A percentile compares a stretch with the other conserved stretches of the same genome.
These are phyloP conservation scores for Phylloscopus trochilus DNA, from an alignment of 2,113 vertebrate genomes.

Conservation along the genomic window DNA sequence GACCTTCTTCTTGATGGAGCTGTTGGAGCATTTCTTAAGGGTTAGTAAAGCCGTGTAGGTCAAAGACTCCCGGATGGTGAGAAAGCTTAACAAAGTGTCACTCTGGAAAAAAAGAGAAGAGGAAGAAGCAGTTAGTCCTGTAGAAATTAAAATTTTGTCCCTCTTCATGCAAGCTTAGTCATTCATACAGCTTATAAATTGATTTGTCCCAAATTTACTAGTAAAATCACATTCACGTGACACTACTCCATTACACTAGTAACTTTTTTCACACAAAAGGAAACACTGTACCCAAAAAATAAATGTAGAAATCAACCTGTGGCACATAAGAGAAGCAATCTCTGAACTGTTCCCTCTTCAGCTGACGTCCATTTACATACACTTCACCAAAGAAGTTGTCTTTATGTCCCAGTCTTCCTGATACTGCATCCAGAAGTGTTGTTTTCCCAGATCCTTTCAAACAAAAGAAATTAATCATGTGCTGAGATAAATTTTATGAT, in stretches of 20 bases:
- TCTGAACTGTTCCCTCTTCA: slow-evolving; percentile 85
- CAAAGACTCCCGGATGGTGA: slow-evolving; percentile 90
- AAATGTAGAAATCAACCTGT: slow-evolving; percentile 77
- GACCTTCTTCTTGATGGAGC: slow-evolving; percentile 84
- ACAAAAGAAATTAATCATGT: background rate
- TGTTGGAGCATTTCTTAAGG: slow-evolving; percentile 67
- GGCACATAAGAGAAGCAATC: slow-evolving; percentile 94
- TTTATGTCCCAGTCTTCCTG: slow-evolving; percentile 81
- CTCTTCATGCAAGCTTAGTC: background rate
- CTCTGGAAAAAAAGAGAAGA: slow-evolving; percentile 67
- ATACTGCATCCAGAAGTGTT: slow-evolving; percentile 87
- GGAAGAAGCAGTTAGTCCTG: background rate
- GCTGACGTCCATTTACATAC: slow-evolving; percentile 81
- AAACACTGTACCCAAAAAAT: background rate
- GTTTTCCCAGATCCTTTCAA: slow-evolving; percentile 91
- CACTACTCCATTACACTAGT: background rate
- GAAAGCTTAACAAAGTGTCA: slow-evolving; percentile 86
- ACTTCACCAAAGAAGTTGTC: slow-evolving; percentile 82
- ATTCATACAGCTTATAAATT: background rate
- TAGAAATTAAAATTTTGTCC: background rate
- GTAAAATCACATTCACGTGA: background rate
- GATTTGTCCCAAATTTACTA: background rate
- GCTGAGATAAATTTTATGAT: background rate
- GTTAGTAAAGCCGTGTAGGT: slow-evolving; percentile 87
- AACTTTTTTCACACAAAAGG: background rate